Percentiles rank a stretch among this genome's conserved stretches.
Conservation (phyloP, 1,140 invertebrate genomes). For the Cotesia glomerata region DNA sequence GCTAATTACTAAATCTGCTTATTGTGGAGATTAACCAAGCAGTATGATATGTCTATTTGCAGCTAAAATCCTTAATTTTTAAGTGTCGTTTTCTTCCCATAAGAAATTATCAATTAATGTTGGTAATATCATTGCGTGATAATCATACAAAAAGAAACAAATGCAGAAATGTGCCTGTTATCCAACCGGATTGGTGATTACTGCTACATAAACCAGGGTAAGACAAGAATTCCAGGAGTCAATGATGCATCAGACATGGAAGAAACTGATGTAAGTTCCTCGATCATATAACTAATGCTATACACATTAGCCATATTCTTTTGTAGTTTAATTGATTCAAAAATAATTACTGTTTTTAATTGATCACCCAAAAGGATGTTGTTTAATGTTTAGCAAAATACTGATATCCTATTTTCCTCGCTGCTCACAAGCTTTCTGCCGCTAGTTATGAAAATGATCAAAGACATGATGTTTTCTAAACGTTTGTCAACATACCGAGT, state of each 20-base stretch:
- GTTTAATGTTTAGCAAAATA: neutral
- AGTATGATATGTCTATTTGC: neutral
- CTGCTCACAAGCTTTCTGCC: slow-evolving; percentile 55
- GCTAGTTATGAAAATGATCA: slow-evolving; percentile 28
- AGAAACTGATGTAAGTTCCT: slow-evolving; percentile 88
- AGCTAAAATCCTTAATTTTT: slow-evolving; percentile 7
- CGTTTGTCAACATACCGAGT: too few species aligned
- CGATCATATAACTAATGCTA: slow-evolving; percentile 12
- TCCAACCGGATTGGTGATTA: slow-evolving; percentile 85
- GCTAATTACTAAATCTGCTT: neutral
- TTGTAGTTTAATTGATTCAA: neutral
- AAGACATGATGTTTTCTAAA: too few species aligned
- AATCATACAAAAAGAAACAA: slow-evolving; percentile 20
- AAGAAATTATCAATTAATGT: slow-evolving; percentile 1
- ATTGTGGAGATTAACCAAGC: slow-evolving; percentile 9
- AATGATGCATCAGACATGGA: slow-evolving; percentile 93
- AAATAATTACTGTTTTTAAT: neutral
- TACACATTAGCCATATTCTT: slow-evolving; percentile 10
- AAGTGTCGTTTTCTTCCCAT: slow-evolving; percentile 24
- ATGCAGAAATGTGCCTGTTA: slow-evolving; percentile 82
- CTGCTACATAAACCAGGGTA: slow-evolving; percentile 88
- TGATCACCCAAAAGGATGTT: neutral
- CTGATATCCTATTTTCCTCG: slow-evolving; percentile 48
- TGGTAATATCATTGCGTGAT: neutral
- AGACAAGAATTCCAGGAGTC: slow-evolving; percentile 89